phyloP scores from a whole-genome alignment of 2,888 invertebrate genomes.

The Cheilosia vernalis region DNA sequence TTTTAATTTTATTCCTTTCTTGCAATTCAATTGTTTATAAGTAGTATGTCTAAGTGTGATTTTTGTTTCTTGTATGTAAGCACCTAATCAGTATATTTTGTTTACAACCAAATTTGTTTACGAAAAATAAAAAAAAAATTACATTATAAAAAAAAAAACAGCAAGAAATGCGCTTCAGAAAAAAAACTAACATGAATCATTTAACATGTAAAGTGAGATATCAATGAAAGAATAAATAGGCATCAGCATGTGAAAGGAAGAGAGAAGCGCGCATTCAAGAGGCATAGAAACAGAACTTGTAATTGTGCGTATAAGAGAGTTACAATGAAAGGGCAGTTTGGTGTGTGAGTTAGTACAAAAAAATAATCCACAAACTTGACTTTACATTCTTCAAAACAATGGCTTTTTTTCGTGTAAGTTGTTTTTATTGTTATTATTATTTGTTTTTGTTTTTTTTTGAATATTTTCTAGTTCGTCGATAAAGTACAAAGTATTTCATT shows the following conservation, averaged over 20 bases:
- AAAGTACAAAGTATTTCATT: slow-evolving; percentile 72
- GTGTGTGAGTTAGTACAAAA: slow-evolving; percentile 5
- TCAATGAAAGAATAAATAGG: slow-evolving; percentile 5
- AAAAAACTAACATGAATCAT: slow-evolving; percentile 4
- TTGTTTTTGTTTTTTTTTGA: slow-evolving; percentile 52
- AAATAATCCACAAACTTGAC: neutral
- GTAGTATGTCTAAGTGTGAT: slow-evolving; percentile 22
- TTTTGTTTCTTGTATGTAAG: slow-evolving; percentile 27
- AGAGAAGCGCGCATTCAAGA: slow-evolving; percentile 4
- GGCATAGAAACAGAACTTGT: neutral
- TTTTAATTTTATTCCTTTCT: neutral
- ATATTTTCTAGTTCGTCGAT: slow-evolving; percentile 58
- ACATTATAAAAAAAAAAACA: neutral
- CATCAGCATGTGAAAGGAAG: neutral
- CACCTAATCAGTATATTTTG: slow-evolving; percentile 60
- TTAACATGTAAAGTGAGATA: slow-evolving; percentile 5
- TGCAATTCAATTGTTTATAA: slow-evolving; percentile 29
- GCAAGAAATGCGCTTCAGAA: slow-evolving; percentile 15
- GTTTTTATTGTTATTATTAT: slow-evolving; percentile 57
- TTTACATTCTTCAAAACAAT: slow-evolving; percentile 64
- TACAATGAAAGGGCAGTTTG: slow-evolving; percentile 5
- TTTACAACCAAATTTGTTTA: slow-evolving; percentile 61
- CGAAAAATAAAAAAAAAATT: slow-evolving; percentile 8
- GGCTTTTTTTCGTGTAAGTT: slow-evolving; percentile 68
- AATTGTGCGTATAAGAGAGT: slow-evolving; percentile 45